Evolutionary conservation across 2,797 vertebrate genomes (phyloP).

Genomic region (Meriones psammophilus): DNA sequence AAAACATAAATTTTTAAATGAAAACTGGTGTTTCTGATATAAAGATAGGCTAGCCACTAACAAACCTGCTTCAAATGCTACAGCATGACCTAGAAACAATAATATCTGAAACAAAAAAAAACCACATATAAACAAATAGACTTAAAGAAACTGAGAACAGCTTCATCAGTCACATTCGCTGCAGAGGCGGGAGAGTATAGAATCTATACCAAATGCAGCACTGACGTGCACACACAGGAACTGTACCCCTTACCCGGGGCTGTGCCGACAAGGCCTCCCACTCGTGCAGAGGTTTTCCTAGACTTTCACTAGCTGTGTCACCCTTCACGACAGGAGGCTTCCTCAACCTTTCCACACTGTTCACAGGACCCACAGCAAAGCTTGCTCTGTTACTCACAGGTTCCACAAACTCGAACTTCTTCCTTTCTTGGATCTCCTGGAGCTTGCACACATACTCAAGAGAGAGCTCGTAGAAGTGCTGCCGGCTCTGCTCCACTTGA

Average conservation of each 20-base stretch:
- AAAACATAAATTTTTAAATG: background rate
- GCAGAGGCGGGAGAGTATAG: background rate
- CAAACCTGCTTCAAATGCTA: background rate
- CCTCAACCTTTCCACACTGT: accelerated
- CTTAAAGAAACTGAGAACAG: background rate
- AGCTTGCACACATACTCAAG: conserved; percentile 97
- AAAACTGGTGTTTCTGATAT: background rate
- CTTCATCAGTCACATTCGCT: background rate
- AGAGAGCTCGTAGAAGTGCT: conserved; percentile 97
- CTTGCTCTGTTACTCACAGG: conserved; percentile 92
- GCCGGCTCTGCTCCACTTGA: conserved; percentile 94
- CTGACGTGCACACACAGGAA: accelerated
- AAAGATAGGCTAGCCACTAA: background rate
- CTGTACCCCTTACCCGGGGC: no score
- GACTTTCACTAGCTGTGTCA: background rate
- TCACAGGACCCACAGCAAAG: background rate
- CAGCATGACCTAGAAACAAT: background rate
- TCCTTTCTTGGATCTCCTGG: conserved; percentile 98
- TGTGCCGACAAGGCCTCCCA: background rate
- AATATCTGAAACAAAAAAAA: background rate
- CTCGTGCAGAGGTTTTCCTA: accelerated
- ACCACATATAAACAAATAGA: background rate
- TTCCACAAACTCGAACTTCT: conserved; percentile 99
- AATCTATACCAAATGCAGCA: accelerated
- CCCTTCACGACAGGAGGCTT: accelerated